Percentiles rank a stretch among this genome's conserved stretches.
phyloP scores from a whole-genome alignment of 2,797 vertebrate species.

The Urocyon cinereoargenteus region DNA sequence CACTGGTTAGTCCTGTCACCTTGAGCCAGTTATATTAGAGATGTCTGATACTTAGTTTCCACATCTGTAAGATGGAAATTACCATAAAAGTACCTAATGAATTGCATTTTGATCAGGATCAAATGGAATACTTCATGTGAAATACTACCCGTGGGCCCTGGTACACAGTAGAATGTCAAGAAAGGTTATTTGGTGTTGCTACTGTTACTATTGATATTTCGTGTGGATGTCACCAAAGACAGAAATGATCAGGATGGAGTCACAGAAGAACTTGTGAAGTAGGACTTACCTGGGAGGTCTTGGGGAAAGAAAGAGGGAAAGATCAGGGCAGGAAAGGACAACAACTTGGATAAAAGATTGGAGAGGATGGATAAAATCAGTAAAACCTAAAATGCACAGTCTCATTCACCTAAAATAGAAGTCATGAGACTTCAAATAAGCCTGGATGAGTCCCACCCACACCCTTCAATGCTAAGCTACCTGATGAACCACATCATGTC shows the following conservation, averaged over 20 bases:
- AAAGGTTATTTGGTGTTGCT: background rate
- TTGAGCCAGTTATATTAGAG: background rate
- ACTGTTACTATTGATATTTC: background rate
- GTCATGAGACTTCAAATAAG: background rate
- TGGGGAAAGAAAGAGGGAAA: background rate
- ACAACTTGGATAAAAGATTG: background rate
- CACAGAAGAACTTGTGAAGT: background rate
- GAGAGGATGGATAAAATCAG: background rate
- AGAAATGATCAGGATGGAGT: background rate
- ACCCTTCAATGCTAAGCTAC: background rate
- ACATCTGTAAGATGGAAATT: background rate
- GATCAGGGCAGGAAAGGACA: background rate
- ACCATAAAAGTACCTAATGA: background rate
- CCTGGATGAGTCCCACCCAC: background rate
- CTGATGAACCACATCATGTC: background rate
- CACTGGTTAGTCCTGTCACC: background rate
- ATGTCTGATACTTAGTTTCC: background rate
- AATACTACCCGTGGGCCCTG: background rate
- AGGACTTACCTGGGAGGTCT: background rate
- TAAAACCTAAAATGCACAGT: background rate
- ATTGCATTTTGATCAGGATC: background rate
- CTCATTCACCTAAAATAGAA: background rate
- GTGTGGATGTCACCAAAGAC: background rate
- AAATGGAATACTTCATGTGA: background rate
- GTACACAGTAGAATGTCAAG: background rate